Base-by-base conservation (phyloP, 2,113 vertebrate genomes). In the Albula goreensis region DNA sequence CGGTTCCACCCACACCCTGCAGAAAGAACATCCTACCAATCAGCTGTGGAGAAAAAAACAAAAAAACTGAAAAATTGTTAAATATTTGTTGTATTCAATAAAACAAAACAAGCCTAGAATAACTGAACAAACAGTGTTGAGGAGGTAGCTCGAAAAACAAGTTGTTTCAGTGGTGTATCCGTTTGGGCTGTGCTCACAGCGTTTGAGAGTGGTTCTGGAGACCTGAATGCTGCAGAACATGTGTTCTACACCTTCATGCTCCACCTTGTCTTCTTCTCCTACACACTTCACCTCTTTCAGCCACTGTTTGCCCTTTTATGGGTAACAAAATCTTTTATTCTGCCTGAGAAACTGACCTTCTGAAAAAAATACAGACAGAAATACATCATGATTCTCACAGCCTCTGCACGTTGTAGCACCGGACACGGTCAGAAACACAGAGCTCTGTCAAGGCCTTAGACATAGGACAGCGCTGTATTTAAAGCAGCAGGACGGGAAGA, bases 331-430 rank as follows among this genome's bases (percentile, higher is more conserved):
- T 87, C 6, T 85, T 90, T 84, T 83, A 85, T 82, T 83, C 80
- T 83, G 77, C 56, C 82, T 57, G 70, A 87, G 6, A 83, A 83
- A 56, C 41, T 85, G 86, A 88, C 90, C 84, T 90, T 83, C 81
- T 84, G 25, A 77, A 53, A 80, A 31, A 19, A 88, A 22, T 51
- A 52, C 51, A n/a, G 19, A 48, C 13, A 41, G 81, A 86, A 84
- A 85, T 89, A 86, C 82, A 88, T 86, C 78, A 66, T 81, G 78
- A 41, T 22, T 15, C 81, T 85, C 66, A 41, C 85, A 60, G 78
- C 41, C 49, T 4, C 70, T 25, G 70, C 31, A 74, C 2, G 10
- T 8, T 74, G 60, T 19, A 22, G 22, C 22, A 25, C 56, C 60
- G 83, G 78, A 83, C 80, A 82, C 17, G 56, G 84, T 84, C 80